Evolutionary conservation across 1,140 invertebrate species (phyloP).

Genomic region (Ceratosolen solmsi): DNA sequence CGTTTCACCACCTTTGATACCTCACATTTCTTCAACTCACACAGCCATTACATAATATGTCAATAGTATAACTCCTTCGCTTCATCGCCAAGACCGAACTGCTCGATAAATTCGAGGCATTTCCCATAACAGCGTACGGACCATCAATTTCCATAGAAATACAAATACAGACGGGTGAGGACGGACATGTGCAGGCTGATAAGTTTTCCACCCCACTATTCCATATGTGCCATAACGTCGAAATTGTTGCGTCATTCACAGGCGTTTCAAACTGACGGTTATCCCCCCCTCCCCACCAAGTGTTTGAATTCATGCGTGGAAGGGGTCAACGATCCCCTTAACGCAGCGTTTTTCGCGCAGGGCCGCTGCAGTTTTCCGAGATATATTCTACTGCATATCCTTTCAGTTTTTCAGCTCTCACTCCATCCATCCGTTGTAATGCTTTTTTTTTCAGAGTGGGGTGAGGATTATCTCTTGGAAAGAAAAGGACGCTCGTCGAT

Average conservation of each 20-base stretch:
- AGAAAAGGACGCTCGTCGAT: no score
- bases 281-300: not conserved
- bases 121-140: not conserved
- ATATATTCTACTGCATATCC: not conserved
- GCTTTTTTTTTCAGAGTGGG: not conserved
- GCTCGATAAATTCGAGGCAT: not conserved
- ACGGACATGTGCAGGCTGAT: not conserved
- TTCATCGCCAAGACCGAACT: not conserved
- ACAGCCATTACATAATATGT: not conserved
- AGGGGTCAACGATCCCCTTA: slow-evolving; percentile 27
- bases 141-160: slow-evolving; percentile 22
- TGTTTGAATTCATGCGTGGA: not conserved
- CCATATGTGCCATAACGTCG: slow-evolving; percentile 1
- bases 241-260: slow-evolving; percentile 36
- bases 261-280: not conserved
- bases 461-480: not conserved
- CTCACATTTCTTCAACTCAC: not conserved
- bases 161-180: not conserved
- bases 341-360: not conserved
- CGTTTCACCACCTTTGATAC: not conserved
- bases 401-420: not conserved
- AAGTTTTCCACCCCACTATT: not conserved
- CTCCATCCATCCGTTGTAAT: not conserved
- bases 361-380: slow-evolving; percentile 29
- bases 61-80: not conserved